Percentiles rank a stretch among this genome's conserved stretches.
Evolutionary conservation across 23 tunicate species (phyloP).

Genomic region (Corella eumyota): DNA sequence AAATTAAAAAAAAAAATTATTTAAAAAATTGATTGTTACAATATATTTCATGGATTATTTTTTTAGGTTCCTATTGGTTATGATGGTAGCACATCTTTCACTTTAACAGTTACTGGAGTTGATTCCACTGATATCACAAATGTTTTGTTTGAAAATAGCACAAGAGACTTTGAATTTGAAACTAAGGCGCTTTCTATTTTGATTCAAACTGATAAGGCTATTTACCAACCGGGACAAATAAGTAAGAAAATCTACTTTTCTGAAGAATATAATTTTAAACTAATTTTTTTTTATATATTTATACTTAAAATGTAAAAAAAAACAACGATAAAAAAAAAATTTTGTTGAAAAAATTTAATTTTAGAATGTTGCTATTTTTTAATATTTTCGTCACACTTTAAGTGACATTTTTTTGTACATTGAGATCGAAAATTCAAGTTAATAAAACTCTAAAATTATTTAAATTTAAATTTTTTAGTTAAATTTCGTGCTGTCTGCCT

Average conservation of each 20-base stretch:
- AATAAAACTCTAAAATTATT: too few relatives aligned
- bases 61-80: constrained; percentile 32
- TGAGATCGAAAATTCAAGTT: too few relatives aligned
- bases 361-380: too few relatives aligned
- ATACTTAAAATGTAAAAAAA: too few relatives aligned
- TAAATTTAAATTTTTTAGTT: too few relatives aligned
- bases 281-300: background rate
- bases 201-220: constrained; percentile 96
- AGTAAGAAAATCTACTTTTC: constrained; percentile 22
- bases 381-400: too few relatives aligned
- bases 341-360: too few relatives aligned
- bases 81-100: constrained; percentile 29
- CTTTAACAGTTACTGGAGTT: constrained; percentile 31
- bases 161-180: constrained; percentile 34
- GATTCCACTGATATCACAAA: constrained; percentile 16
- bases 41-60: background rate
- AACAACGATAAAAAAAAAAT: too few relatives aligned
- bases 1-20: background rate
- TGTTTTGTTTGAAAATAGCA: constrained; percentile 45
- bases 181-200: constrained; percentile 54
- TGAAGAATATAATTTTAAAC: constrained; percentile 2
- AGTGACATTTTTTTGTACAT: too few relatives aligned
- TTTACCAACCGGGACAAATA: constrained; percentile 85
- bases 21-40: background rate
- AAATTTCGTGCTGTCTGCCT: constrained; percentile 70